phyloP scores from a whole-genome alignment of 2,113 vertebrate genomes.

The Trinectes maculatus region DNA sequence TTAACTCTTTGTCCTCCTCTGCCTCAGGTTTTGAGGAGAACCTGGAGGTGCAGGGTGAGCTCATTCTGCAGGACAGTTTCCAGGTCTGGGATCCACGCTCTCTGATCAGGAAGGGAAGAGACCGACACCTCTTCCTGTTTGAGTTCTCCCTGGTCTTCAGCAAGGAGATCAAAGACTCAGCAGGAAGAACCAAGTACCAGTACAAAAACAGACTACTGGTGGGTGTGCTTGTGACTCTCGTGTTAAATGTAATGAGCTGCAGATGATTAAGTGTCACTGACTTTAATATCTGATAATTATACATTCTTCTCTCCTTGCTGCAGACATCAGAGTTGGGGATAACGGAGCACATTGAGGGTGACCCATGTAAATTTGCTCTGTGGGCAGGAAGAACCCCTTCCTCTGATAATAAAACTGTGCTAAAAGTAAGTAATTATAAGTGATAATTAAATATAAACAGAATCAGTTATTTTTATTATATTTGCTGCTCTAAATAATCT shows the following conservation, averaged over 20 bases:
- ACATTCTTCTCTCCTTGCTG: not conserved
- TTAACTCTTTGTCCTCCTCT: not conserved
- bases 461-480: too few species aligned
- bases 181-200: slow-evolving; percentile 97
- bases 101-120: slow-evolving; percentile 96
- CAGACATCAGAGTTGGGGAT: slow-evolving; percentile 98
- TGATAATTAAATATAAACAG: not conserved
- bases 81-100: slow-evolving; percentile 99
- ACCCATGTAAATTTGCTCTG: slow-evolving; percentile 97
- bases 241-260: not conserved
- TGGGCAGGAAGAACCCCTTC: slow-evolving; percentile 98
- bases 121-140: slow-evolving; percentile 98
- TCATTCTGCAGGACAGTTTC: slow-evolving; percentile 98
- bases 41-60: slow-evolving; percentile 95
- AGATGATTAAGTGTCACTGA: not conserved
- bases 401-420: slow-evolving; percentile 97
- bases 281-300: not conserved
- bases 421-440: slow-evolving; percentile 87
- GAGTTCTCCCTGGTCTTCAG: slow-evolving; percentile 98
- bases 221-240: slow-evolving; percentile 32
- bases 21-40: slow-evolving; percentile 94
- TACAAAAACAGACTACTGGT: slow-evolving; percentile 99
- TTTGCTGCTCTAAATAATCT: too few species aligned
- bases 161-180: slow-evolving; percentile 98
- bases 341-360: slow-evolving; percentile 98